Conservation (phyloP, 2,888 invertebrate genomes). For the Cheilosia scutellata region DNA sequence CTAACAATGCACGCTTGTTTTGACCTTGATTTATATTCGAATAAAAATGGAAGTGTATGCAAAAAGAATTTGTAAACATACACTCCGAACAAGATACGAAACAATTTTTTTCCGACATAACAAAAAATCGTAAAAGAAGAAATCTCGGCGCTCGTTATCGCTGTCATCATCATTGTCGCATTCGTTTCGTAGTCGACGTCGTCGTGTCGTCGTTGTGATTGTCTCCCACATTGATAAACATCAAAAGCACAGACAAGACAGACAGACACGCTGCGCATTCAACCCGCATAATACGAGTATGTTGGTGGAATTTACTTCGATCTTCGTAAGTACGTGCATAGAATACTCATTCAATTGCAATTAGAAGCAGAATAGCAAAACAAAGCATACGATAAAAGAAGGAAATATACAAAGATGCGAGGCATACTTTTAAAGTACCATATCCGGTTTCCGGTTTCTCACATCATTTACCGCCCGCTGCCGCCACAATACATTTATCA, state of each 20-base stretch:
- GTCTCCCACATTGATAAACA: conserved; percentile 74
- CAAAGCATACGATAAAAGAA: conserved; percentile 33
- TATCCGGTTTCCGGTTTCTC: conserved; percentile 73
- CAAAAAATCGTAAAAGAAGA: conserved; percentile 9
- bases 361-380: conserved; percentile 70
- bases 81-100: conserved; percentile 35
- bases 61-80: conserved; percentile 70
- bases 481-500: conserved; percentile 56
- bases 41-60: conserved; percentile 59
- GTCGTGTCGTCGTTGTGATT: conserved; percentile 36
- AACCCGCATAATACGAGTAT: conserved; percentile 32
- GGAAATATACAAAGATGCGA: conserved; percentile 31
- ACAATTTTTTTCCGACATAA: conserved; percentile 14
- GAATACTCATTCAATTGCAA: conserved; percentile 61
- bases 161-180: conserved; percentile 61
- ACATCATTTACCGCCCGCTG: conserved; percentile 53
- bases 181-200: conserved; percentile 13
- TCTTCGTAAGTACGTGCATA: conserved; percentile 37
- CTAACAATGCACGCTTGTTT: not conserved
- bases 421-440: conserved; percentile 28
- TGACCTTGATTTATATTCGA: conserved; percentile 62
- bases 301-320: conserved; percentile 47
- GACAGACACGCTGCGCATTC: conserved; percentile 40
- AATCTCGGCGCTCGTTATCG: conserved; percentile 39
- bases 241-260: conserved; percentile 49